A percentile compares a stretch with the other conserved stretches of the same genome.
These are phyloP conservation scores for Pyrrhosoma nymphula DNA, from an alignment of 2,888 invertebrate species.

Conservation along the genomic window DNA sequence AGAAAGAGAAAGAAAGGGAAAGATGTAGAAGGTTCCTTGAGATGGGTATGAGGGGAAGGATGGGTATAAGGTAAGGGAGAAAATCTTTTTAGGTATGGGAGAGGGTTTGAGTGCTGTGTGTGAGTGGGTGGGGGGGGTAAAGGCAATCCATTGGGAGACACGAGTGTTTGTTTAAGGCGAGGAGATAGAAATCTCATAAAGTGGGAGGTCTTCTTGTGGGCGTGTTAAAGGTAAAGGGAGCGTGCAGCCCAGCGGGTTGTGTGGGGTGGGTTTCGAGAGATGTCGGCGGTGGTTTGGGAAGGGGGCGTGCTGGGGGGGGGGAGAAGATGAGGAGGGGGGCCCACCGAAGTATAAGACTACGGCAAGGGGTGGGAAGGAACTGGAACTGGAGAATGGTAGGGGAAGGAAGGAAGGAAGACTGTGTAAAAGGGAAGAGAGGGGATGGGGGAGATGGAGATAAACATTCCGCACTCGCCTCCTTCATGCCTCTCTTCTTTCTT, in stretches of 20 bases:
- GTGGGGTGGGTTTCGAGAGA: background rate
- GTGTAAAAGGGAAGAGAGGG: background rate
- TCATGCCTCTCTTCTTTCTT: background rate
- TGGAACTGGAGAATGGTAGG: background rate
- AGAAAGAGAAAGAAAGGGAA: background rate
- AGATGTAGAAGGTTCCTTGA: background rate
- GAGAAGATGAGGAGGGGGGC: background rate
- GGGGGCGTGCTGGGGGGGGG: no score
- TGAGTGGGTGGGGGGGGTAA: background rate
- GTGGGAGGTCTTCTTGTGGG: conserved; percentile 42
- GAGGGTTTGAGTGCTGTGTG: background rate
- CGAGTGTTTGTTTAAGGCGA: conserved; percentile 64
- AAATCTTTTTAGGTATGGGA: background rate
- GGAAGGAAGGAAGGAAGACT: background rate
- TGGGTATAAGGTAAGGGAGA: no score
- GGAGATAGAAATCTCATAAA: conserved; percentile 44
- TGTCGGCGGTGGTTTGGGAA: background rate
- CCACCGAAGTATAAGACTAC: background rate
- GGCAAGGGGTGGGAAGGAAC: background rate
- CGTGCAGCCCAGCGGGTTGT: background rate
- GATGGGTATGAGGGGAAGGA: background rate
- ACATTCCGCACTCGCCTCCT: background rate
- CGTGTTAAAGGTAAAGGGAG: conserved; percentile 37
- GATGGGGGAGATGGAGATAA: background rate
- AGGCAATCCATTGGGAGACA: conserved; percentile 55